phyloP scores from a whole-genome alignment of 1,140 invertebrate species.

The Pseudomyrmex sp. region DNA sequence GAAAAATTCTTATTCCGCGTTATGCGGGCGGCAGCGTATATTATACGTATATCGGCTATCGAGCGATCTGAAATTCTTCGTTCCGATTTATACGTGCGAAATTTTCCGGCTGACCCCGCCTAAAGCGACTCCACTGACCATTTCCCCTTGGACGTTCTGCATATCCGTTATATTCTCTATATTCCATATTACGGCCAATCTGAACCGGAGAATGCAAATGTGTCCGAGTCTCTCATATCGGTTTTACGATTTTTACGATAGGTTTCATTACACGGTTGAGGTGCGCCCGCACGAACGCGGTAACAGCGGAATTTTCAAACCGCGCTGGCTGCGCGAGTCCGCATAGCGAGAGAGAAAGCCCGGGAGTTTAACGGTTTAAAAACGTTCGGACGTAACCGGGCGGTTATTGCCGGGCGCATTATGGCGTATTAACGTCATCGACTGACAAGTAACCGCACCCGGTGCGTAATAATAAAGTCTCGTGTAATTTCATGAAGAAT shows the following conservation, averaged over 20 bases:
- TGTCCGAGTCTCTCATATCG: slow-evolving; percentile 69
- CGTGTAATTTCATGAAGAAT: slow-evolving; percentile 39
- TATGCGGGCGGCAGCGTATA: background rate
- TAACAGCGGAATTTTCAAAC: slow-evolving; percentile 50
- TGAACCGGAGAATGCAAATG: slow-evolving; percentile 65
- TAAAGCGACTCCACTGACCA: slow-evolving; percentile 34
- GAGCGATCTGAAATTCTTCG: slow-evolving; percentile 44
- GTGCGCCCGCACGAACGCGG: slow-evolving; percentile 38
- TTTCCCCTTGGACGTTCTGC: slow-evolving; percentile 26
- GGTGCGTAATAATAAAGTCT: slow-evolving; percentile 32
- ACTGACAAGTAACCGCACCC: slow-evolving; percentile 29
- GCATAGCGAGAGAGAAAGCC: background rate
- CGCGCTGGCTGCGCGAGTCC: background rate
- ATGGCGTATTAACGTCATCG: slow-evolving; percentile 42
- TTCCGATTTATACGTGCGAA: slow-evolving; percentile 63
- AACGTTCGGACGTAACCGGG: slow-evolving; percentile 7
- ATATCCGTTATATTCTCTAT: slow-evolving; percentile 62
- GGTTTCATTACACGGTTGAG: slow-evolving; percentile 68
- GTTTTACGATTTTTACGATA: slow-evolving; percentile 76
- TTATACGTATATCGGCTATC: slow-evolving; percentile 19
- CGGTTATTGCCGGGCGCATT: slow-evolving; percentile 30
- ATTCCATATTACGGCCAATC: slow-evolving; percentile 64
- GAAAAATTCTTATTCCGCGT: slow-evolving; percentile 35
- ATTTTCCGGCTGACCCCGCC: slow-evolving; percentile 49
- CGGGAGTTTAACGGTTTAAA: slow-evolving; percentile 40